Conservation (phyloP, 2,113 vertebrate species). For the Recurvirostra avosetta region DNA sequence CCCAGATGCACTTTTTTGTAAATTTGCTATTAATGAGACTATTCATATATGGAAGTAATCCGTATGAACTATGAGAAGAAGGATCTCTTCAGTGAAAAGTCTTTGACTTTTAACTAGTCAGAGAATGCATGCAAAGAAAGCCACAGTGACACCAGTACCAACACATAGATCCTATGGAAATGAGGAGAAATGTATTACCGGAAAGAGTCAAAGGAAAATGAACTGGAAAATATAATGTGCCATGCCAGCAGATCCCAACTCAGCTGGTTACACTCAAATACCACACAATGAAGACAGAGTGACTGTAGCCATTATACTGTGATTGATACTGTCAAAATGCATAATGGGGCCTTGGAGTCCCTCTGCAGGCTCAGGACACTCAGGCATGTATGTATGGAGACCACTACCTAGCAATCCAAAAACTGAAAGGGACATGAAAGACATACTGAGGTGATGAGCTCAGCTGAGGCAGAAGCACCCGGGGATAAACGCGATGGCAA, state of each 20-base stretch:
- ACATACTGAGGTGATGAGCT: not conserved
- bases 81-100: not conserved
- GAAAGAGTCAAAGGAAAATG: not conserved
- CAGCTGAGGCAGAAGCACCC: not conserved
- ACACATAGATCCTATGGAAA: not conserved
- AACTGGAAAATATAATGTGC: not conserved
- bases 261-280: not conserved
- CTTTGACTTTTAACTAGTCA: not conserved
- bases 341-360: not conserved
- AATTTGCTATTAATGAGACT: not conserved
- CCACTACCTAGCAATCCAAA: not conserved
- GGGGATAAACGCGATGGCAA: fast-evolving
- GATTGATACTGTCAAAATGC: not conserved
- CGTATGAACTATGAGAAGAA: not conserved
- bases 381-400: not conserved
- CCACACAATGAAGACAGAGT: not conserved
- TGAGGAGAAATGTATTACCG: not conserved
- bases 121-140: not conserved
- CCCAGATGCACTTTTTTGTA: not conserved
- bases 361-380: not conserved
- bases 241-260: not conserved
- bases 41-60: not conserved
- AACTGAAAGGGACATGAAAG: not conserved
- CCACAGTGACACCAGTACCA: not conserved
- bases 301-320: not conserved